Base-by-base conservation (phyloP, 2,797 vertebrate species). In the Paratrypauchen microcephalus region DNA sequence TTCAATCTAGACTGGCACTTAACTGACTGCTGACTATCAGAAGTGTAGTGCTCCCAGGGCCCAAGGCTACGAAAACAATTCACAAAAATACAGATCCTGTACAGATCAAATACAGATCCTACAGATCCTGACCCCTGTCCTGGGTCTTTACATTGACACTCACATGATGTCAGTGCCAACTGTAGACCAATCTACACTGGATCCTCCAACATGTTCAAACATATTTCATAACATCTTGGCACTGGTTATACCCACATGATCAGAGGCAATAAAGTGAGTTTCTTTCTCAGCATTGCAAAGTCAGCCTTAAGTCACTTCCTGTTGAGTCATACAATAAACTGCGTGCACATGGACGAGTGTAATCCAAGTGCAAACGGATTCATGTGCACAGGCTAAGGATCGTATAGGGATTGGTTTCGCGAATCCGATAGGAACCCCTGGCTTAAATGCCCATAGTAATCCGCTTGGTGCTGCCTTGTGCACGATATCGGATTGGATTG, bases 11-110 rank as follows among this genome's bases (percentile, higher is more conserved):
- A 72, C 66, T 50, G 76, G 82, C 73, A 60, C 74, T 65, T 65
- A 1, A 71, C 70, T 61, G 79, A 86, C 76, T 81, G 82, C 79
- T 0, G 6, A 77, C 80, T 71, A 78, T 83, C 73, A 78, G 71
- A 80, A 70, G 72, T 69, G n/a, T 3, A 68, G 65, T 62, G 72
- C 70, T 65, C 28, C 58, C 6, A 21, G 41, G 3, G 45, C 69
- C 70, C 66, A 76, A 72, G 59, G 65, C 77, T 74, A 55, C 45
- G 63, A 74, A 74, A 66, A 54, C 62, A 77, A 70, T 73, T 26
- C 50, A 47, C 67, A 50, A 60, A 32, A 60, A 32, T 39, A 36
- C 32, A 21, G 11, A 21, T n/a, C 9, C 59, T 39, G n/a, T 18
- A 15, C 60, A 65, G 41, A 68, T 66, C 69, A 74, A 3, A n/a